Percentiles rank a stretch among this genome's conserved stretches.
Evolutionary conservation across 1,140 invertebrate genomes (phyloP).

Genomic region (Drosophila sturtevanti): DNA sequence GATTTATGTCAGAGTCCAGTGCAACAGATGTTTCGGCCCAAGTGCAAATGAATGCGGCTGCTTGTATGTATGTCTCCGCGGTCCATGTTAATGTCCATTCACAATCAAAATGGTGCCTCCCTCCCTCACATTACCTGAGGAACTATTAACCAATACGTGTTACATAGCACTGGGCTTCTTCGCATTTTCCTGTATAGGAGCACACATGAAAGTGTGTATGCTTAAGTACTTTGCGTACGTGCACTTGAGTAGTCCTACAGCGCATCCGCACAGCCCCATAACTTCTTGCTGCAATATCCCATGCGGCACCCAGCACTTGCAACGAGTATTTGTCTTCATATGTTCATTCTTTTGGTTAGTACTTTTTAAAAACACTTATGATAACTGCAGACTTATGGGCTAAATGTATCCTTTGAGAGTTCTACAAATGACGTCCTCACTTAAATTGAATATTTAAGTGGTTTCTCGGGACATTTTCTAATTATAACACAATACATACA

Average conservation of each 20-base stretch:
- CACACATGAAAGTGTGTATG: slow-evolving; percentile 29
- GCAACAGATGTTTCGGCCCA: slow-evolving; percentile 70
- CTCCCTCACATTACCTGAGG: slow-evolving; percentile 11
- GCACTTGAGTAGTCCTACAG: slow-evolving; percentile 60
- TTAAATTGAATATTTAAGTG: slow-evolving; percentile 48
- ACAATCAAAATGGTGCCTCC: slow-evolving; percentile 12
- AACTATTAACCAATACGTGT: slow-evolving; percentile 75
- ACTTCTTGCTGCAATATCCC: slow-evolving; percentile 25
- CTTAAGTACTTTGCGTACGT: slow-evolving; percentile 67
- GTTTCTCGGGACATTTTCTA: neutral
- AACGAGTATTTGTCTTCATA: slow-evolving; percentile 11
- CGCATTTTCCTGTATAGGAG: neutral
- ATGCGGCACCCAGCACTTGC: slow-evolving; percentile 12
- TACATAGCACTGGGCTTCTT: neutral
- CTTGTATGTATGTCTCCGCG: slow-evolving; percentile 13
- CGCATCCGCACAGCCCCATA: slow-evolving; percentile 40
- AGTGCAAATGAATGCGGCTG: slow-evolving; percentile 59
- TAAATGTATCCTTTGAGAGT: slow-evolving; percentile 63
- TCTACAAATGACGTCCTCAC: slow-evolving; percentile 42
- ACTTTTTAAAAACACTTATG: slow-evolving; percentile 69
- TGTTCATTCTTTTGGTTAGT: slow-evolving; percentile 33
- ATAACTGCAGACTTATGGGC: slow-evolving; percentile 42
- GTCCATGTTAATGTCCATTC: slow-evolving; percentile 21
- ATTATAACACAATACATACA: no score
- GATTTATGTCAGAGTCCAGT: slow-evolving; percentile 69